Conservation (phyloP, 1,140 invertebrate species). For the Microvelia longipes region DNA sequence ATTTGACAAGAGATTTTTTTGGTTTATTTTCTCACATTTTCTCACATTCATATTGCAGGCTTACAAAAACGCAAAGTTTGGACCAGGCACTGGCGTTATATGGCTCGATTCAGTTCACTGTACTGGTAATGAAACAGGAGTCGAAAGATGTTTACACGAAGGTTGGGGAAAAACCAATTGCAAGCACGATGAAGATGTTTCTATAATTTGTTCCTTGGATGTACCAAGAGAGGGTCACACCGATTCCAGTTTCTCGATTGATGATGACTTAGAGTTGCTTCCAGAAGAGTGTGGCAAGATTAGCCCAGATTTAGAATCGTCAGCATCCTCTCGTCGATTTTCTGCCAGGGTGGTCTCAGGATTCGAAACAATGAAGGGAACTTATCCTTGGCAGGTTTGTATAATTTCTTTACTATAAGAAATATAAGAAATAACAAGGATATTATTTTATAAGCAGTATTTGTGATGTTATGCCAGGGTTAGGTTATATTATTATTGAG, state of each 20-base stretch:
- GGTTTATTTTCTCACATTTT: too few species aligned
- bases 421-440: too few species aligned
- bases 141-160: slow-evolving; percentile 45
- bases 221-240: neutral
- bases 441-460: too few species aligned
- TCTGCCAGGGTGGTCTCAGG: slow-evolving; percentile 36
- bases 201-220: slow-evolving; percentile 37
- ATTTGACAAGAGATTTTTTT: too few species aligned
- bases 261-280: slow-evolving; percentile 22
- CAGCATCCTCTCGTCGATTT: slow-evolving; percentile 15
- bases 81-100: slow-evolving; percentile 43
- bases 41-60: slow-evolving; percentile 14
- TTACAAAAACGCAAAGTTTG: slow-evolving; percentile 29
- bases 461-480: too few species aligned
- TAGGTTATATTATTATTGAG: too few species aligned
- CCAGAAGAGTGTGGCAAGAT: slow-evolving; percentile 34
- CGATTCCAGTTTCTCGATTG: neutral
- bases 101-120: slow-evolving; percentile 60
- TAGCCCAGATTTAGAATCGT: slow-evolving; percentile 32
- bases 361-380: slow-evolving; percentile 37
- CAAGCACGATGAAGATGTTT: slow-evolving; percentile 56
- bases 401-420: too few species aligned
- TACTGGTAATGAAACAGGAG: slow-evolving; percentile 44
- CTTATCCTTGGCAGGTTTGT: slow-evolving; percentile 64
- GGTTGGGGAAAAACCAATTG: slow-evolving; percentile 57